Evolutionary conservation across 2,113 vertebrate genomes (phyloP), one percentile per base, ranked within the genome.

Genomic region (Anhinga rufa): DNA sequence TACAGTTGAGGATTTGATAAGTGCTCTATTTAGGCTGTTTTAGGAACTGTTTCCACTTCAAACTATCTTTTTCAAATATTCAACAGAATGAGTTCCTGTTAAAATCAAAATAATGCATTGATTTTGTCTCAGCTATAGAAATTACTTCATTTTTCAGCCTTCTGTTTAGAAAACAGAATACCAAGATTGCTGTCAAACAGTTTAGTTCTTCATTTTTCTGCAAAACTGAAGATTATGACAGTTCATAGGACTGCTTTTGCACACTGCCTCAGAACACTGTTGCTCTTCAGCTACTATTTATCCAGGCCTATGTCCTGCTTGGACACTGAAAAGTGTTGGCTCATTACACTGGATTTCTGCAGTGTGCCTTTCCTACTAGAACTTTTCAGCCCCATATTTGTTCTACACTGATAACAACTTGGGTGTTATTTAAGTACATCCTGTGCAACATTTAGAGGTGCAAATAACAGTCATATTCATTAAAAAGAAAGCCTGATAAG

Each of bases 81-180:
- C 34, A 71, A 91, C 65, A 85, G 79, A 90, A 34, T 80, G 61
- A 88, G n/a, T 68, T 89, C 74, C 40, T 79, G 57, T 76, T 95
- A 86, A 92, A 93, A 94, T 70, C 78, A 93, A 93, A 92, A 79
- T 79, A 89, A 91, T 54, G 38, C 69, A 93, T 76, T 89, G 86
- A 79, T 93, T 94, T 93, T 88, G 42, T 42, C 46, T 87, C 46
- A 46, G 51, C n/a, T 72, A 44, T 7, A 84, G 57, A 79, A 85
- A 87, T 95, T 1, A 72, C 17, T 42, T 16, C 5, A 46, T 71
- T 79, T 94, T 79, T 61, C 65, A 85, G 61, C 58, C 52, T 95
- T 85, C 57, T 85, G 36, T 82, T 96, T 89, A 46, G 49, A 82
- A 95, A 95, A 85, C 78, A 94, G 75, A 85, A 76, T 49, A 90